Evolutionary conservation across 2,797 vertebrate species (phyloP).

Genomic region (Ctenopoma kingsleyae): DNA sequence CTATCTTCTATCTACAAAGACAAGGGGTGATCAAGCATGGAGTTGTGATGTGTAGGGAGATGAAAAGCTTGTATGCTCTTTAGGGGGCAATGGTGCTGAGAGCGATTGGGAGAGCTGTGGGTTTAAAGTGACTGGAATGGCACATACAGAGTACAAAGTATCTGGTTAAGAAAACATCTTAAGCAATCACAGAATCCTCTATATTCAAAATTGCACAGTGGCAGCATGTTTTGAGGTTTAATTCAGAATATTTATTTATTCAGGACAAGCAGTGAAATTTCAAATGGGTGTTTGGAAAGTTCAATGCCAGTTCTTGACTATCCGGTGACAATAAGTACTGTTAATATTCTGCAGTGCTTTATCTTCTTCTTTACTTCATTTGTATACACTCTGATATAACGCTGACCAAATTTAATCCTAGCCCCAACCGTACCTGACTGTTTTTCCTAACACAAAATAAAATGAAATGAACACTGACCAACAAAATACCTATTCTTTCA

Average conservation of each 20-base stretch:
- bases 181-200: constrained; percentile 7
- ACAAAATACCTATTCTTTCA: background rate
- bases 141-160: constrained; percentile 26
- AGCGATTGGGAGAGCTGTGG: constrained; percentile 9
- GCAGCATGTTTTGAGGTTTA: background rate
- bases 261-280: constrained; percentile 5
- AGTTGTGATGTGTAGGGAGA: constrained; percentile 42
- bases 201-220: constrained; percentile 12
- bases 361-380: background rate
- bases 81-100: constrained; percentile 14
- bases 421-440: too few relatives aligned
- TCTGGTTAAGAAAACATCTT: constrained; percentile 36
- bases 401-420: background rate
- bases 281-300: background rate
- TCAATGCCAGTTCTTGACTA: background rate
- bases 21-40: constrained; percentile 47
- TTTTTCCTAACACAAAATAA: background rate
- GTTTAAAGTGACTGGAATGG: constrained; percentile 34
- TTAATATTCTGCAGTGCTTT: background rate
- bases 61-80: constrained; percentile 42
- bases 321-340: background rate
- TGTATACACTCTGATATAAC: background rate
- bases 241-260: constrained; percentile 23
- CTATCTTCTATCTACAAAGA: constrained; percentile 56
- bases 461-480: background rate